A percentile compares a stretch with the other conserved stretches of the same genome.
phyloP scores from a whole-genome alignment of 1,140 invertebrate genomes.

The Cherax destructor region DNA sequence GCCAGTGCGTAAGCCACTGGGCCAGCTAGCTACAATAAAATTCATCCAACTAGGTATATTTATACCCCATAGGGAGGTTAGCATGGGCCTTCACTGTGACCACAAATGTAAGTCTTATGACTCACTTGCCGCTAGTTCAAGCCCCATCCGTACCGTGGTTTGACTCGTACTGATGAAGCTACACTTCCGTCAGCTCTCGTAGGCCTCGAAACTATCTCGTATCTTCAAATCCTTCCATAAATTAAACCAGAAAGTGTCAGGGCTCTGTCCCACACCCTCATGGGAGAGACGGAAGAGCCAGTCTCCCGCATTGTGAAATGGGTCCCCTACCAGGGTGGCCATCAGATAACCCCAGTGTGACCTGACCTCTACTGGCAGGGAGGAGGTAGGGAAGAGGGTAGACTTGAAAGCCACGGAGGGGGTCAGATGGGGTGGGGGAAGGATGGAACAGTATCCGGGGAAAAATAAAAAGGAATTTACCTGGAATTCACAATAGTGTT shows the following conservation, averaged over 20 bases:
- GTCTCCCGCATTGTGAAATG: not conserved
- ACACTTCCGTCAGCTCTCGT: too few species aligned
- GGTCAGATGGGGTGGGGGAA: not conserved
- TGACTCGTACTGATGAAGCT: too few species aligned
- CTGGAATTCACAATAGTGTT: not conserved
- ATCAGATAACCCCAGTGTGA: not conserved
- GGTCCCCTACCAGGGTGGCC: not conserved
- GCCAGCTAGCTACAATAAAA: too few species aligned
- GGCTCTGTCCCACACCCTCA: not conserved
- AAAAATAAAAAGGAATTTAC: not conserved
- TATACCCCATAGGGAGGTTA: too few species aligned
- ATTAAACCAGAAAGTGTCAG: not conserved
- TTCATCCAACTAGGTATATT: too few species aligned
- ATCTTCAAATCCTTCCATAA: not conserved
- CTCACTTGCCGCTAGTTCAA: too few species aligned
- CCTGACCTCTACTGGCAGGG: not conserved
- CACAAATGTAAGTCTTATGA: too few species aligned
- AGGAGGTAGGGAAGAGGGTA: not conserved
- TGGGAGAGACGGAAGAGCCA: not conserved
- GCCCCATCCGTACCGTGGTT: too few species aligned
- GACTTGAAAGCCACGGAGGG: not conserved
- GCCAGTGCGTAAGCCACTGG: too few species aligned
- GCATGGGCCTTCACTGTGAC: too few species aligned
- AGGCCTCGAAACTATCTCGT: not conserved
- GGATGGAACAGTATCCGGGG: not conserved